phyloP scores from a whole-genome alignment of 2,888 invertebrate species.

The Clivina fossor region DNA sequence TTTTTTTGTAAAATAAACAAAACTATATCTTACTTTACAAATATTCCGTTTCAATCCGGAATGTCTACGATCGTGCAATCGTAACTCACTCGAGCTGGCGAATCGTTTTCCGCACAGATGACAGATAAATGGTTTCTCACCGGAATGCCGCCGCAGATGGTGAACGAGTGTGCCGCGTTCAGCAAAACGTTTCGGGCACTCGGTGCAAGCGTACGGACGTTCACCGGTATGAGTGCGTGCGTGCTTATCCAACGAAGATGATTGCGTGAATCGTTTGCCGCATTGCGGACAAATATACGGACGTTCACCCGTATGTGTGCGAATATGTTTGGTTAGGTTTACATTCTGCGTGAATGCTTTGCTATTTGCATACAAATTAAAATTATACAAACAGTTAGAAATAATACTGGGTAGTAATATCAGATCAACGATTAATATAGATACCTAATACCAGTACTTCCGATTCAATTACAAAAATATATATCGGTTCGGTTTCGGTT shows the following conservation, averaged over 20 bases:
- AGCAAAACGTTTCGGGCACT: slow-evolving; percentile 44
- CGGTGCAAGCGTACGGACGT: slow-evolving; percentile 42
- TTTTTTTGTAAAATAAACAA: no score
- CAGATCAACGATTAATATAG: no score
- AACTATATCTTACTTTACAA: no score
- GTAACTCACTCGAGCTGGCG: slow-evolving; percentile 43
- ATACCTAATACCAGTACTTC: no score
- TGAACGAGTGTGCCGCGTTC: slow-evolving; percentile 43
- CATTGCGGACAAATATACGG: slow-evolving; percentile 46
- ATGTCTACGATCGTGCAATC: slow-evolving; percentile 44
- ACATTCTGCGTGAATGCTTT: slow-evolving; percentile 46
- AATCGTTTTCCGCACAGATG: slow-evolving; percentile 41
- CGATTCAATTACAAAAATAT: no score
- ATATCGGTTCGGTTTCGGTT: no score
- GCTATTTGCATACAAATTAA: no score
- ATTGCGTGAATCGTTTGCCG: slow-evolving; percentile 46
- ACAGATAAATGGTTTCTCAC: slow-evolving; percentile 44
- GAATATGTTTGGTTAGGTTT: slow-evolving; percentile 46
- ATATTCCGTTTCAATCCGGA: slow-evolving; percentile 43
- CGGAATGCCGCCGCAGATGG: slow-evolving; percentile 43
- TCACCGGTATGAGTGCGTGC: slow-evolving; percentile 42
- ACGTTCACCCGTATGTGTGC: slow-evolving; percentile 46
- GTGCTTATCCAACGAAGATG: slow-evolving; percentile 45
- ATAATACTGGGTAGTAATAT: no score
- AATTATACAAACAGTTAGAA: no score